These are phyloP conservation scores for Drosophila nigrodunni DNA, from an alignment of 1,140 invertebrate species.

Conservation along the genomic window DNA sequence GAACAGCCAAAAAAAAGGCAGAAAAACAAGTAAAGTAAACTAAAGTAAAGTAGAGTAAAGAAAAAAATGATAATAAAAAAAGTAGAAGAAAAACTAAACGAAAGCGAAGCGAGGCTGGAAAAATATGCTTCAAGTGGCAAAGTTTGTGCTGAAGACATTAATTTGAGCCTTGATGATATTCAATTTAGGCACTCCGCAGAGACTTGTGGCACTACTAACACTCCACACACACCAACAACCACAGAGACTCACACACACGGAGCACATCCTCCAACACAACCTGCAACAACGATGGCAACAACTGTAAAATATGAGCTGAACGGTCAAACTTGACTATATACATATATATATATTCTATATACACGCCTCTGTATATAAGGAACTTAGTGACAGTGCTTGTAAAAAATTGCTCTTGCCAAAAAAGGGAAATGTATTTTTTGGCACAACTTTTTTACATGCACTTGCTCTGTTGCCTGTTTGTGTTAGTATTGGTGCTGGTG, in stretches of 20 bases:
- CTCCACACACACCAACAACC: constrained; percentile 25
- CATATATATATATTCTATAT: constrained; percentile 8
- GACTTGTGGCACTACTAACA: constrained; percentile 66
- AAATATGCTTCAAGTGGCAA: constrained; percentile 76
- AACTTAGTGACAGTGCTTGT: constrained; percentile 39
- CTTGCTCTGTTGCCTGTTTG: constrained; percentile 52
- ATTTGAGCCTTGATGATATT: constrained; percentile 82
- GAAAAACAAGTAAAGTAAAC: constrained; percentile 31
- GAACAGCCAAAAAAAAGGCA: constrained; percentile 43
- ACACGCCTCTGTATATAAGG: constrained; percentile 16
- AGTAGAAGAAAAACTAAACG: constrained; percentile 4
- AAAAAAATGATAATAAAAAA: not conserved
- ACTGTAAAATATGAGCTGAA: constrained; percentile 73
- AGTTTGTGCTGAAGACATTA: constrained; percentile 81
- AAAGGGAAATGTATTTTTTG: constrained; percentile 75
- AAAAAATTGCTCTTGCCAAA: constrained; percentile 66
- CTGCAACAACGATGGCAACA: constrained; percentile 42
- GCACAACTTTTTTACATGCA: constrained; percentile 74
- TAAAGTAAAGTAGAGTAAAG: not conserved
- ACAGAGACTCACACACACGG: constrained; percentile 34
- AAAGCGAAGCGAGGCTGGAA: constrained; percentile 14
- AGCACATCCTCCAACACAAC: not conserved
- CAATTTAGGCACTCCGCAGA: constrained; percentile 79
- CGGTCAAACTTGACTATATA: constrained; percentile 49
- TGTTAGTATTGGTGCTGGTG: constrained; percentile 34